Evolutionary conservation across 2,797 vertebrate genomes (phyloP), one percentile per base, ranked within the genome.

Genomic region (Pseudochaenichthys georgianus): DNA sequence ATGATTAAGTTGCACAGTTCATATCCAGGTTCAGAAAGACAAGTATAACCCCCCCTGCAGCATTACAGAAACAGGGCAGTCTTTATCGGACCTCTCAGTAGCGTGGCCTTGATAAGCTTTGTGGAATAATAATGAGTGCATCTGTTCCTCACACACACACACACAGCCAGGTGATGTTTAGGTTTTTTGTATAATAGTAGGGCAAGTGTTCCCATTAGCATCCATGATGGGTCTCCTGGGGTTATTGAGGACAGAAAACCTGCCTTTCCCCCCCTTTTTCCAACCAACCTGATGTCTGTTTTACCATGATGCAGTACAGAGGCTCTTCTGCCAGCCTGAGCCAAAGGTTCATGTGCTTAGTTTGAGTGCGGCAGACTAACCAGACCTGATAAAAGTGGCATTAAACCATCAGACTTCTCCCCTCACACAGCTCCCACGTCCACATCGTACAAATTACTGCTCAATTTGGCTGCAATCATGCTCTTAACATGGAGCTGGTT

Each of bases 391-490:
- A 89, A 90, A 93, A 90, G 84, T 90, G 89, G 87, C 80, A 93
- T 92, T 91, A 92, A 92, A 91, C 79, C 88, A 85, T 88, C 86
- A 82, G 84, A 92, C 82, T 87, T 92, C 83, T 89, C 88, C 85
- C 89, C 80, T 92, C 89, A 78, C 84, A 75, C 82, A 75, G 84
- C 75, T 80, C 81, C 87, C 90, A 78, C 89, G 88, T 91, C 87
- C 75, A 88, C 91, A 93, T 93, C 86, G 82, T 89, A 90, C 93
- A 94, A 94, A 94, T 94, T 93, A 93, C 92, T 88, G 90, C 92
- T 91, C 90, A 92, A 93, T 93, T 93, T 93, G 89, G 87, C 92
- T 92, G 91, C 93, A 93, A 94, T 94, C 94, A 93, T 92, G 91
- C 91, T 92, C 92, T 93, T 93, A 94, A 94, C 91, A 93, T 93